Base-by-base conservation (phyloP, 2,888 invertebrate species). In the Lottia scabra region DNA sequence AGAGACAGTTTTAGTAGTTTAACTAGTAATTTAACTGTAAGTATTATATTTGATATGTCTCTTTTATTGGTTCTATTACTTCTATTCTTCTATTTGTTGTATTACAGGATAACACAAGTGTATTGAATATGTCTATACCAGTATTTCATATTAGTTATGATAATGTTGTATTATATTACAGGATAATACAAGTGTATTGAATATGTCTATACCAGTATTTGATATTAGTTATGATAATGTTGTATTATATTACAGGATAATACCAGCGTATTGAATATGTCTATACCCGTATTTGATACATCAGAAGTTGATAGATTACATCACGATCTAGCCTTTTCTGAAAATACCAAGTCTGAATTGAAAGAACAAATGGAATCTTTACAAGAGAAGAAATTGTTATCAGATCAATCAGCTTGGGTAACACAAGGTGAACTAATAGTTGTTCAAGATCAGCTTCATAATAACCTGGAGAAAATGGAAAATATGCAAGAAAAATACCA, bases 1-100 rank as follows among this genome's bases (percentile, higher is more conserved):
- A 81, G 85, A n/a, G 84, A 84, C 62, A 89, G 89, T 76, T 83
- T 88, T 70, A 82, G 81, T 67, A 88, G 88, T 73, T 79, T 88
- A 30, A 82, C 84, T 45, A 86, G 87, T 79, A 76, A 83, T 65
- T 78, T 79, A 65, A 73, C 74, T 26, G 80, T 81, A 46, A 75
- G 76, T 73, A 16, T 45, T 27, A 65, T 27, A 30, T 30, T n/a
- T n/a, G n/a, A n/a, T n/a, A n/a, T n/a, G n/a, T n/a, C n/a, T n/a
- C n/a, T n/a, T n/a, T n/a, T n/a, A n/a, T n/a, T n/a, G n/a, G n/a
- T n/a, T n/a, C n/a, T n/a, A n/a, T n/a, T n/a, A n/a, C n/a, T n/a
- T n/a, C n/a, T n/a, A n/a, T n/a, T n/a, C n/a, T n/a, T n/a, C n/a
- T n/a, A n/a, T n/a, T 3, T 12, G 19, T 68, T 46, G 23, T 63